Conservation (phyloP, 2,113 vertebrate genomes). For the Calyptommatus sinebrachiatus region DNA sequence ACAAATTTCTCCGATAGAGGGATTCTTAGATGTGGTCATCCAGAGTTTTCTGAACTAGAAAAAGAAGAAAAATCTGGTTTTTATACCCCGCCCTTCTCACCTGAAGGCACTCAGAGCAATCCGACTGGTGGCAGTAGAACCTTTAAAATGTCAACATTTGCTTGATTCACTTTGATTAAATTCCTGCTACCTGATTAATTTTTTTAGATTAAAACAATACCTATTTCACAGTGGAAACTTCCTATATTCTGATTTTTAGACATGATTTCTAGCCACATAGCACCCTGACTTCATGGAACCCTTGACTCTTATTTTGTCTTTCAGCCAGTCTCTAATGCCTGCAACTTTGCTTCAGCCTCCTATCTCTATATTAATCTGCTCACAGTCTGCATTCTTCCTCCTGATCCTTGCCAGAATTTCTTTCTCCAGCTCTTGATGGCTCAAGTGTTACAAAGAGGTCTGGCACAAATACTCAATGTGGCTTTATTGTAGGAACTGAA, state of each 20-base stretch:
- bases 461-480: neutral
- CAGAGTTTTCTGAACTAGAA: no score
- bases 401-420: neutral
- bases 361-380: neutral
- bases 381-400: neutral
- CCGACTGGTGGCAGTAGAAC: constrained; percentile 24
- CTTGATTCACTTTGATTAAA: constrained; percentile 36
- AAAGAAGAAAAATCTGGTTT: no score
- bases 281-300: neutral
- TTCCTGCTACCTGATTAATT: constrained; percentile 33
- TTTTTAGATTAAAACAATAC: neutral
- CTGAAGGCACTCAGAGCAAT: constrained; percentile 16
- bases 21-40: no score
- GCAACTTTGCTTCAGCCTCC: neutral
- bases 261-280: constrained; percentile 16
- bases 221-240: constrained; percentile 24
- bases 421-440: neutral
- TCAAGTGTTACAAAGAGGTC: neutral
- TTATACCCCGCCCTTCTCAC: no score
- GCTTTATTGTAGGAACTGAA: neutral
- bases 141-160: constrained; percentile 55
- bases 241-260: constrained; percentile 33
- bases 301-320: neutral
- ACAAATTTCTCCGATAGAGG: neutral
- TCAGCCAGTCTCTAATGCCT: neutral